Conservation (phyloP, 2,113 vertebrate genomes). For the Meleagris gallopavo region DNA sequence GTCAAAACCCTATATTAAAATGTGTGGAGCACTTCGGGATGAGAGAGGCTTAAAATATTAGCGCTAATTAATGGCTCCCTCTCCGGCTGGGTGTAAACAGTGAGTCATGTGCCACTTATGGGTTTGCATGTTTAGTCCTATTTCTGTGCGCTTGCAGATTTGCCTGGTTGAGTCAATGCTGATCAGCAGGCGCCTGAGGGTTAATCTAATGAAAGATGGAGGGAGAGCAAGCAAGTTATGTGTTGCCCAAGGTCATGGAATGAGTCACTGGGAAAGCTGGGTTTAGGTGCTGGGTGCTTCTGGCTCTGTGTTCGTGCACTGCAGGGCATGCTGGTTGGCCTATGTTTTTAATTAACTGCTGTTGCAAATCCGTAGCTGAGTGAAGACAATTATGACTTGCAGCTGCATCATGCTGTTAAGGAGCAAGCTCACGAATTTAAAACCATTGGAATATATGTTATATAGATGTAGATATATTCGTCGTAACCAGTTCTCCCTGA, state of each 20-base stretch:
- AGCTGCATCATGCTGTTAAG: neutral
- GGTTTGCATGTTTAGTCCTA: slow-evolving; percentile 64
- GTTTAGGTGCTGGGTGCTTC: neutral
- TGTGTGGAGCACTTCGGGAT: neutral
- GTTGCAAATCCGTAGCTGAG: neutral
- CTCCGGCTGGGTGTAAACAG: slow-evolving; percentile 55
- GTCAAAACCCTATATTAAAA: slow-evolving; percentile 48
- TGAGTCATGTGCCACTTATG: slow-evolving; percentile 66
- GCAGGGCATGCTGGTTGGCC: slow-evolving; percentile 5
- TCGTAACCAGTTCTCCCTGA: neutral
- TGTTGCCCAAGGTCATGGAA: slow-evolving; percentile 5
- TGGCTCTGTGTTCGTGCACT: slow-evolving; percentile 13
- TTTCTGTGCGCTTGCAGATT: slow-evolving; percentile 55
- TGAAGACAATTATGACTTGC: neutral
- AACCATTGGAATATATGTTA: neutral
- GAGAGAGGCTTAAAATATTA: slow-evolving; percentile 63
- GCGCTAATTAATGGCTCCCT: slow-evolving; percentile 50
- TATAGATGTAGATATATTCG: neutral
- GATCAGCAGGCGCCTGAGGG: neutral
- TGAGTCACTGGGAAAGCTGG: slow-evolving; percentile 50
- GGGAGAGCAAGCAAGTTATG: neutral
- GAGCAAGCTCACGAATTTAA: fast-evolving
- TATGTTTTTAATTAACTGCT: slow-evolving; percentile 1
- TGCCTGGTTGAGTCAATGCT: neutral
- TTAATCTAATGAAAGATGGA: neutral